Base-by-base conservation (phyloP, 2,888 invertebrate genomes). In the Icerya purchasi region DNA sequence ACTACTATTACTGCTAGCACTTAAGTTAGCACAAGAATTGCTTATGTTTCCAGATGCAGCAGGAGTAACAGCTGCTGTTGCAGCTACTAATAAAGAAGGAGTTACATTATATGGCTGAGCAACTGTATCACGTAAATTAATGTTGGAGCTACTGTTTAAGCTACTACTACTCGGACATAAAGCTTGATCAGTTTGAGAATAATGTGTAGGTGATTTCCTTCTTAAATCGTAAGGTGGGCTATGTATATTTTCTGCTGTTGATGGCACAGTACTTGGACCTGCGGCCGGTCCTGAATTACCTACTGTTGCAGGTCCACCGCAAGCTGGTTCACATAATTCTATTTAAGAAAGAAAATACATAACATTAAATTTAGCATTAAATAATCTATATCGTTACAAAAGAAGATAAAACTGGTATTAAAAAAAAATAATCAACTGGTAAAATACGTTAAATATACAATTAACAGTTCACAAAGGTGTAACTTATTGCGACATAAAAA, bases 201-300 rank as follows among this genome's bases (percentile, higher is more conserved):
- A 76, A 68, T 78, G 78, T 54, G 83, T 82, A 54, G 85, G 86
- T 65, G 84, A 86, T 74, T 91, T 91, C 67, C 90, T 79, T 63
- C 91, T 79, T 69, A 91, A 76, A 72, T 91, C 91, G 71, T 91
- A 91, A 1, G 91, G 91, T 65, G 89, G 86, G 72, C 88, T 88
- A 73, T 90, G 72, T 70, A 70, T 72, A 21, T 70, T 71, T 49
- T 71, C 70, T 23, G 71, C 71, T 65, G 76, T 76, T 64, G 75
- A 53, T 54, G 70, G 73, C 21, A 70, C 71, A 49, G 70, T 70
- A 49, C 71, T 71, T 65, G 76, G 77, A 64, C 75, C 72, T 74
- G 75, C 54, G 71, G 72, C 54, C 70, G 70, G 58, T 70, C 71
- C 55, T 69, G 71, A 50, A 70, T 72, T 64, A 69, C 71, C 49